Conservation (phyloP, 2,113 vertebrate species). For the Cheilinus undulatus region DNA sequence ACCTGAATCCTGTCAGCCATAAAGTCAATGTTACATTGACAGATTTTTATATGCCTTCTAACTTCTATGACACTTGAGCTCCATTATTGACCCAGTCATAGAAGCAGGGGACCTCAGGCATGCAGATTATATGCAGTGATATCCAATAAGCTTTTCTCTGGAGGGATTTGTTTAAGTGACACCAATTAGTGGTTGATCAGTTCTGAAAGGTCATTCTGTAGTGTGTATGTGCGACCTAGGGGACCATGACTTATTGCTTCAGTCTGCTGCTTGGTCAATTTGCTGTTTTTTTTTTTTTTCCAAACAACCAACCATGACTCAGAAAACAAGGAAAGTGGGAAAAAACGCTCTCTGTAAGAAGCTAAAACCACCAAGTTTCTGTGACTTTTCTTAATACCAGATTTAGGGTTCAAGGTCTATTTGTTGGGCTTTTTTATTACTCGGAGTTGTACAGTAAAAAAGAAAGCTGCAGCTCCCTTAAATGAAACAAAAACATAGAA, state of each 20-base stretch:
- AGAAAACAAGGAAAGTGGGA: no score
- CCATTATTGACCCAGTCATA: constrained; percentile 24
- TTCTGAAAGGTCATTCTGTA: constrained; percentile 13
- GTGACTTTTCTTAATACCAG: neutral
- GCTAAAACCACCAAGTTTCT: neutral
- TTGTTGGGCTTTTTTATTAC: no score
- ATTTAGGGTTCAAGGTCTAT: no score
- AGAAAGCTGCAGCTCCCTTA: no score
- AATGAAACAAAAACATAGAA: no score
- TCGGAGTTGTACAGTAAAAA: no score
- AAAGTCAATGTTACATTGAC: constrained; percentile 53
- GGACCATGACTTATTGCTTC: neutral
- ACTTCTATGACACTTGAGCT: constrained; percentile 6
- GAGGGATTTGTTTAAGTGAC: constrained; percentile 6
- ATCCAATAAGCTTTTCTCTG: neutral
- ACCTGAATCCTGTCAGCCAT: constrained; percentile 32
- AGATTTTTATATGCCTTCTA: constrained; percentile 35
- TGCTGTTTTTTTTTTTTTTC: neutral
- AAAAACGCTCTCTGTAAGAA: neutral
- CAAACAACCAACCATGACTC: neutral
- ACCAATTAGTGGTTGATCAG: constrained; percentile 8
- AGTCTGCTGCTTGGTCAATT: neutral
- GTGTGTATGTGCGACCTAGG: neutral
- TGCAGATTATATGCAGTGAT: constrained; percentile 1
- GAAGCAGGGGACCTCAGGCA: neutral